Evolutionary conservation across 2,888 invertebrate species (phyloP), one percentile per base, ranked within the genome.

Genomic region (Masnerella sp.): DNA sequence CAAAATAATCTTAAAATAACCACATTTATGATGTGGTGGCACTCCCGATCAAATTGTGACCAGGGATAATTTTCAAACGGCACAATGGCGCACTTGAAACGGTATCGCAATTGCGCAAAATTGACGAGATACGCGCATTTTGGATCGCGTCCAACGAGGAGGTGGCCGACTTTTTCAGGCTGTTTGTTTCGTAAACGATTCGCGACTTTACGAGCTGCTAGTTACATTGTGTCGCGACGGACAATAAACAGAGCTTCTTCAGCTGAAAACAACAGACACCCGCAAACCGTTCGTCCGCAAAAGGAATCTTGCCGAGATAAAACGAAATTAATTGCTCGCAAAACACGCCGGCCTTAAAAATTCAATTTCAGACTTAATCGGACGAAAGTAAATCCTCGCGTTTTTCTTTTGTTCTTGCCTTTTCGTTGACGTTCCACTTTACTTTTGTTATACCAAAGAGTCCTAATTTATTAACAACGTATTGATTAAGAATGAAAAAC

Each of bases 101-200:
- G 9, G 3, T 34, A 34, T 61, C 2, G 47, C 28, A 47, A 62
- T 62, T 40, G 20, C 40, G 11, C 20, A 34, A 70, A 64, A 56
- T 62, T 58, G 20, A 51, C 28, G 58, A 58, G 28, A 56, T 28
- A 49, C 20, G 30, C 36, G 30, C 43, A 45, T 36, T 64, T 64
- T 58, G 64, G 58, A 71, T 59, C 40, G 52, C 38, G 20, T 56
- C 61, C 64, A 58, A 56, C 38, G 4, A 28, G 22, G 18, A 47
- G 17, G 17, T 14, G 42, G 20, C 4, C 20, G 40, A 58, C 40
- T 38, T 42, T 49, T 58, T 67, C 40, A 45, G 45, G 45, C 45
- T 47, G 59, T 72, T 67, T 56, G 61, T 72, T 72, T 72, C 42
- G 47, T 38, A 67, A 72, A 72, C 45, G 59, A 47, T 62, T 62